phyloP scores from a whole-genome alignment of 2,797 vertebrate genomes.

The Dendrocincla fuliginosa region DNA sequence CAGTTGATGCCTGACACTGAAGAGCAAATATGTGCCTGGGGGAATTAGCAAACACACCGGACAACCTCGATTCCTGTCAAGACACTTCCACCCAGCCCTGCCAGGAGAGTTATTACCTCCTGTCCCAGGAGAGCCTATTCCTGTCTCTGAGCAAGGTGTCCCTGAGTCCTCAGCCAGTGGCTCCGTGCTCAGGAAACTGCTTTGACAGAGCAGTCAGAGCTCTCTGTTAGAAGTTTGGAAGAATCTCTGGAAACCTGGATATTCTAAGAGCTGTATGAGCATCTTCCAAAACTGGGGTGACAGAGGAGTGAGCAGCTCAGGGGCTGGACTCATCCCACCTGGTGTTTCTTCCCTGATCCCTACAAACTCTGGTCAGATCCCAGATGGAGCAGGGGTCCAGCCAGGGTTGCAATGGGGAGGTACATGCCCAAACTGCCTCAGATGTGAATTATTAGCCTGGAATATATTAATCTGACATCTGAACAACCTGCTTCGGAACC shows the following conservation, averaged over 20 bases:
- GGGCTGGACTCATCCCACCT: not conserved
- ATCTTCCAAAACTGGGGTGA: not conserved
- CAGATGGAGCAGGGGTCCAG: not conserved
- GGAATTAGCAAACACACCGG: not conserved
- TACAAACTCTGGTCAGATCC: not conserved
- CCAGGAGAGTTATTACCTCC: not conserved
- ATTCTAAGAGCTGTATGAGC: not conserved
- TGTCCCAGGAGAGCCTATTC: not conserved
- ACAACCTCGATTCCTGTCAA: not conserved
- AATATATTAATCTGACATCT: not conserved
- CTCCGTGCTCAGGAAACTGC: not conserved
- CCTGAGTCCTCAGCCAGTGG: not conserved
- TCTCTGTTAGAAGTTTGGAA: not conserved
- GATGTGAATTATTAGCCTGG: not conserved
- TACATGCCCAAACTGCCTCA: accelerated
- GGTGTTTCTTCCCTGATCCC: not conserved
- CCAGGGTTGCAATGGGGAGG: not conserved
- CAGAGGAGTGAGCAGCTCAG: not conserved
- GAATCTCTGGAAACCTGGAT: not conserved
- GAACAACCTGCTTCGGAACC: not conserved
- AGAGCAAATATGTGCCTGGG: not conserved
- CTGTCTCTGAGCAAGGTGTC: not conserved
- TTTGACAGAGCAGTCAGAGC: not conserved
- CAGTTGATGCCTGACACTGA: not conserved
- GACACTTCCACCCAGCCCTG: not conserved